phyloP scores from a whole-genome alignment of 2,888 invertebrate genomes.

The Drosophila falleni region DNA sequence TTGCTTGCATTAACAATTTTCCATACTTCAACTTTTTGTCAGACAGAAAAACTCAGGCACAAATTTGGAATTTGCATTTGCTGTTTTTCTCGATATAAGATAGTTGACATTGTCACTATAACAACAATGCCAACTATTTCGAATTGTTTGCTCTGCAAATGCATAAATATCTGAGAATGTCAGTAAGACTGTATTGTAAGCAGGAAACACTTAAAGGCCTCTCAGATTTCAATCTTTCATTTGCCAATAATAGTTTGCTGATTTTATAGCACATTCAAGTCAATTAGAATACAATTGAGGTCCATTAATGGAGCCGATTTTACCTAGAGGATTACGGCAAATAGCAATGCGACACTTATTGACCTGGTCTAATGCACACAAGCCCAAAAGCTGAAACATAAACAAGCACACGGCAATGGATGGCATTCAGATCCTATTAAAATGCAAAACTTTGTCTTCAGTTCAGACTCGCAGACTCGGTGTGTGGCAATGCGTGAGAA shows the following conservation, averaged over 20 bases:
- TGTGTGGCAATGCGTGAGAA: conserved; percentile 36
- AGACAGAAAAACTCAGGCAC: conserved; percentile 7
- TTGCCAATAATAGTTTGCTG: background rate
- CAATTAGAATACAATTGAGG: background rate
- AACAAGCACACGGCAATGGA: conserved; percentile 43
- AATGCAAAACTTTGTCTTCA: conserved; percentile 64
- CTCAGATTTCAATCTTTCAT: background rate
- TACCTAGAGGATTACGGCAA: conserved; percentile 1
- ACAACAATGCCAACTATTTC: conserved; percentile 46
- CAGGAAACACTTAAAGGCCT: background rate
- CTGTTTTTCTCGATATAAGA: conserved; percentile 23
- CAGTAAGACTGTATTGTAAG: background rate
- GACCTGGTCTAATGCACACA: conserved; percentile 1
- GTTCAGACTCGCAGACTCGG: background rate
- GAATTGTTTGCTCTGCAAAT: conserved; percentile 31
- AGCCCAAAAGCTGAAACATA: conserved; percentile 20
- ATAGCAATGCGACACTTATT: conserved; percentile 9
- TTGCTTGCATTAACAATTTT: conserved; percentile 1
- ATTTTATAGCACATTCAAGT: conserved; percentile 14
- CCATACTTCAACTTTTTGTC: background rate
- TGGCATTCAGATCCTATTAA: conserved; percentile 64
- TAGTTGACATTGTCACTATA: conserved; percentile 34
- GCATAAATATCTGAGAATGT: background rate
- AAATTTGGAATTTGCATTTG: no score
- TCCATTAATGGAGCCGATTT: conserved; percentile 16